phyloP scores from a whole-genome alignment of 2,888 invertebrate species.

The Nasonia oneida region DNA sequence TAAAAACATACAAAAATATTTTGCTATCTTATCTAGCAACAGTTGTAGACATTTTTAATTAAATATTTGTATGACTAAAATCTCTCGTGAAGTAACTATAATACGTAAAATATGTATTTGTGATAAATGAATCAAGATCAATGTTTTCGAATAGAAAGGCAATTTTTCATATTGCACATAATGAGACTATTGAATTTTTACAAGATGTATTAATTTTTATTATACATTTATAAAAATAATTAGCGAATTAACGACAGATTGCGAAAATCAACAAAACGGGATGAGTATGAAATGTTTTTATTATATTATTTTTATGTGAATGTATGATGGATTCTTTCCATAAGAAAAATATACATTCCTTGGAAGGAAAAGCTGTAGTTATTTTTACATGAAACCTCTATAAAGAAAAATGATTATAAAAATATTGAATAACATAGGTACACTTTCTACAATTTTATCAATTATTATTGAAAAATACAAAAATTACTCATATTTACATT shows the following conservation, averaged over 20 bases:
- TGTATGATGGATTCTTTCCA: slow-evolving; percentile 49
- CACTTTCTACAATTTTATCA: slow-evolving; percentile 51
- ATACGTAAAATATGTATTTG: slow-evolving; percentile 35
- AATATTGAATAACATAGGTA: slow-evolving; percentile 2
- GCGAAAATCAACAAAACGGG: neutral
- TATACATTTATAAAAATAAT: slow-evolving; percentile 36
- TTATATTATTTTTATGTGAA: slow-evolving; percentile 52
- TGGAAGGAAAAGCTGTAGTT: slow-evolving; percentile 30
- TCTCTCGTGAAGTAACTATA: slow-evolving; percentile 32
- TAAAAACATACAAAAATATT: slow-evolving; percentile 22
- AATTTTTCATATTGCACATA: slow-evolving; percentile 42
- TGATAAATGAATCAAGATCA: slow-evolving; percentile 32
- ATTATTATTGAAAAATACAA: slow-evolving; percentile 62
- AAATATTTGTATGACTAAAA: slow-evolving; percentile 36
- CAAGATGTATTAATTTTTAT: slow-evolving; percentile 38
- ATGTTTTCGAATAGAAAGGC: slow-evolving; percentile 36
- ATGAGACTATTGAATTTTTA: slow-evolving; percentile 39
- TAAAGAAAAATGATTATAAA: neutral
- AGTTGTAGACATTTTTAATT: slow-evolving; percentile 15
- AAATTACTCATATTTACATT: slow-evolving; percentile 62
- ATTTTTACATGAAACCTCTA: slow-evolving; percentile 29
- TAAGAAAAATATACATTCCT: slow-evolving; percentile 55
- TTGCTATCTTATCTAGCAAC: slow-evolving; percentile 49
- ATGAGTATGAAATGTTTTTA: slow-evolving; percentile 34
- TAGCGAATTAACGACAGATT: slow-evolving; percentile 9